A percentile compares a stretch with the other conserved stretches of the same genome.
Conservation (phyloP, 2,113 vertebrate species). For the Brachionichthys hirsutus region DNA sequence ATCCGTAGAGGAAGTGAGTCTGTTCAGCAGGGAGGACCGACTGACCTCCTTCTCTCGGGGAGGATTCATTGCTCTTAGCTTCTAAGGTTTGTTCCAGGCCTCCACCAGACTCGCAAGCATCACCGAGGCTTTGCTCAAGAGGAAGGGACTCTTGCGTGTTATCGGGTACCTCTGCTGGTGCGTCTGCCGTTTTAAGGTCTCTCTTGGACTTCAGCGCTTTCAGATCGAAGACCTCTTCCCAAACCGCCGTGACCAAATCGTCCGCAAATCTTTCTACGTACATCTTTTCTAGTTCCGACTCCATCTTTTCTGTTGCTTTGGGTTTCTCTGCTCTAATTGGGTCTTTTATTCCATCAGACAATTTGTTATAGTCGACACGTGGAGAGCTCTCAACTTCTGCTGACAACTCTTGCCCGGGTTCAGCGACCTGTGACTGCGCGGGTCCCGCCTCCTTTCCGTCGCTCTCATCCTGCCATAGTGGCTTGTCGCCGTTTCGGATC, state of each 20-base stretch:
- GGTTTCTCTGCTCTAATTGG: slow-evolving; percentile 31
- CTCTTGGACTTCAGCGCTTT: neutral
- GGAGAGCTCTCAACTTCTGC: slow-evolving; percentile 49
- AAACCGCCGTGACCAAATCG: slow-evolving; percentile 45
- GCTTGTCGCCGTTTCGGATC: slow-evolving; percentile 30
- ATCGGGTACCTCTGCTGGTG: neutral
- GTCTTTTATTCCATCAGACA: slow-evolving; percentile 45
- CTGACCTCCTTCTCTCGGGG: slow-evolving; percentile 6
- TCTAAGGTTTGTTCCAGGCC: slow-evolving; percentile 1
- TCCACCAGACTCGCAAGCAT: slow-evolving; percentile 36
- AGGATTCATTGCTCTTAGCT: neutral
- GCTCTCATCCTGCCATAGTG: slow-evolving; percentile 22
- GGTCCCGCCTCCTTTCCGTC: slow-evolving; percentile 32
- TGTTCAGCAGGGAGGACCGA: slow-evolving; percentile 5
- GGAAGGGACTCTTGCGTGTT: slow-evolving; percentile 2
- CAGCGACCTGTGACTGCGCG: slow-evolving; percentile 6
- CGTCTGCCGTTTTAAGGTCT: neutral
- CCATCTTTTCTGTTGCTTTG: slow-evolving; percentile 20
- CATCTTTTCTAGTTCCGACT: slow-evolving; percentile 35
- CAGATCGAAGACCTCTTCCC: slow-evolving; percentile 48
- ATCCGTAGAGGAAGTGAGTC: slow-evolving; percentile 4
- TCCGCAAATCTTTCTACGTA: slow-evolving; percentile 52
- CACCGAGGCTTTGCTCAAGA: slow-evolving; percentile 11
- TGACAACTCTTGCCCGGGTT: slow-evolving; percentile 46
- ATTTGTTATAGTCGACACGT: slow-evolving; percentile 48